Evolutionary conservation across 1,140 invertebrate genomes (phyloP).

Genomic region (Lithobius niger): DNA sequence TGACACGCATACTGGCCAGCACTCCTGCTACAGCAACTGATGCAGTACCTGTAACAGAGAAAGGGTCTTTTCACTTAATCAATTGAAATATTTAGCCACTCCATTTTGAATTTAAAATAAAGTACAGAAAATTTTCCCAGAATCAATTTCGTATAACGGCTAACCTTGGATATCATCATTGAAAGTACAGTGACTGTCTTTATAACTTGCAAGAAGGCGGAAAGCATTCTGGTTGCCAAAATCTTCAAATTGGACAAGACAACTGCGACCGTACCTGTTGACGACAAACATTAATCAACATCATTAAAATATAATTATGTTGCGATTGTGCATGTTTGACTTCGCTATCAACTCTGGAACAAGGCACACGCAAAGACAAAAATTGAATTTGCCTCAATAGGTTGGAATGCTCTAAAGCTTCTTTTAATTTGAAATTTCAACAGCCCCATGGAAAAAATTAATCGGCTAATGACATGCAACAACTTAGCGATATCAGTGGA

Average conservation of each 20-base stretch:
- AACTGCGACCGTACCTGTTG: conserved; percentile 32
- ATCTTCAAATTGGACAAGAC: conserved; percentile 76
- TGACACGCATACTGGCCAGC: conserved; percentile 63
- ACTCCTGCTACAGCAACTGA: conserved; percentile 83
- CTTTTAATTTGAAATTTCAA: no score
- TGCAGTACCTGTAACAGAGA: conserved; percentile 57
- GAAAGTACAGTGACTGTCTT: conserved; percentile 78
- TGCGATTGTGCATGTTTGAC: conserved; percentile 22
- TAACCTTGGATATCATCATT: conserved; percentile 85
- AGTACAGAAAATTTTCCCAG: no score
- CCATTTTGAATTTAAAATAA: no score
- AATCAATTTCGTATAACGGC: no score
- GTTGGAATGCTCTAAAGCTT: no score
- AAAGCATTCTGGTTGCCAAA: conserved; percentile 91
- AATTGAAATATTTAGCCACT: conserved; percentile 14
- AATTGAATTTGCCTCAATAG: not conserved
- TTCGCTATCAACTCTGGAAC: conserved; percentile 6
- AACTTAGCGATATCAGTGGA: no score
- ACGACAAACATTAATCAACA: no score
- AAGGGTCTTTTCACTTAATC: not conserved
- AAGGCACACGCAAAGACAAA: not conserved
- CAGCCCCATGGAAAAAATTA: no score
- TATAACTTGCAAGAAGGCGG: conserved; percentile 74
- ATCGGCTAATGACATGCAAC: no score
- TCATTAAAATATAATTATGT: no score